Conservation (phyloP, 2,888 invertebrate species). For the Parasteatoda lunata region DNA sequence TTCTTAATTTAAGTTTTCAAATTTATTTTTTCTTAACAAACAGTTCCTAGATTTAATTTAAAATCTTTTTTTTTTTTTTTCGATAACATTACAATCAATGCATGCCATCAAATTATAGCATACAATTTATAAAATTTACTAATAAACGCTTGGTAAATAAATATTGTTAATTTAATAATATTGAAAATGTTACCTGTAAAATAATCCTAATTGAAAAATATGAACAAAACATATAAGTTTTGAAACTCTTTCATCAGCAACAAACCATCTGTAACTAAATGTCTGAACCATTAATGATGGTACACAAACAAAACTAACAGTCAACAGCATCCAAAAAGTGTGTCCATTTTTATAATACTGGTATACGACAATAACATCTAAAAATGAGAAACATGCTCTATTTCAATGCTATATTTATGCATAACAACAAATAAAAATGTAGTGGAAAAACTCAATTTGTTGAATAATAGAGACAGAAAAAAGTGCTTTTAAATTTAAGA, state of each 20-base stretch:
- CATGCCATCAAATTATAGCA: neutral
- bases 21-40: no score
- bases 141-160: neutral
- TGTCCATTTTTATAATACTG: slow-evolving; percentile 57
- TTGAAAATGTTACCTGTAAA: slow-evolving; percentile 77
- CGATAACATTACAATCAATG: no score
- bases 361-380: slow-evolving; percentile 62
- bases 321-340: slow-evolving; percentile 75
- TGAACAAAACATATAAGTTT: slow-evolving; percentile 73
- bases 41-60: no score
- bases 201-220: slow-evolving; percentile 83
- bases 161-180: neutral
- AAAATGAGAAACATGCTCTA: neutral
- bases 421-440: no score
- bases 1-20: no score
- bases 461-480: no score
- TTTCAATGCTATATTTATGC: no score
- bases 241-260: slow-evolving; percentile 62
- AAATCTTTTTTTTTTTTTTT: no score
- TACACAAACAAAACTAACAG: slow-evolving; percentile 82
- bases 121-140: neutral
- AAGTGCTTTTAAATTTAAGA: no score
- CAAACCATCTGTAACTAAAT: slow-evolving; percentile 82
- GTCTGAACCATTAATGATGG: slow-evolving; percentile 85
- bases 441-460: no score